Evolutionary conservation across 92 coral and sea anemone genomes (phyloP), one percentile per base, ranked within the genome.

Genomic region (Blastomussa wellsi): DNA sequence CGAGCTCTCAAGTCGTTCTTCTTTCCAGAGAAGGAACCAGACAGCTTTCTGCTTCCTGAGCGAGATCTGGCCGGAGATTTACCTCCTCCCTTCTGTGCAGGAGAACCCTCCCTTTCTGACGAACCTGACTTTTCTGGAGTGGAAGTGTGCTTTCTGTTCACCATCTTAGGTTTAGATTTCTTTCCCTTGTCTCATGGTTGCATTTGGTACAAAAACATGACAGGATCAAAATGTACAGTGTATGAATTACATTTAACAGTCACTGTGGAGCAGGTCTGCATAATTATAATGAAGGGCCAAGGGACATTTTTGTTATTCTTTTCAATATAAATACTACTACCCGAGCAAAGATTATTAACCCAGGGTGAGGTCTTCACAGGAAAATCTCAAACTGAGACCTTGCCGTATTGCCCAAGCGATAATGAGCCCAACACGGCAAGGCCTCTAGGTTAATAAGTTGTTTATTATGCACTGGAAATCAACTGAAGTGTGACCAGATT

Each of bases 1-100:
- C 99, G 88, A 2, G 99, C 99, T 55, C 99, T 89, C 36, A 96
- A 91, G 35, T 96, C 99, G 66, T 92, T 93, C 79, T 94, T 96
- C 82, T 91, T 94, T 73, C 95, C 94, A 1, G 94, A 90, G 64
- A 95, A 96, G 51, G 94, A 90, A 19, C 91, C 84, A 2, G 95
- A 94, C 64, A 85, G 80, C 83, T 94, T 94, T 33, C 98, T 85
- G 79, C 77, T 84, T 16, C 91, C 89, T 7, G 95, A 86, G 66
- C 92, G 89, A 48, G 91, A 80, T 28, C 98, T 82, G 74, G 67
- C 89, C 0, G 98, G 98, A 12, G 95, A 94, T 44, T 94, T 94
- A 20, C 92, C 82, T 3, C 95, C 94, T 53, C 89, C 79, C 62
- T 92, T 94, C 70, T 88, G 80, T 0, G 90, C 93, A 0, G 97